These are phyloP conservation scores for Iguana delicatissima DNA, from an alignment of 2,797 vertebrate genomes.

Conservation along the genomic window DNA sequence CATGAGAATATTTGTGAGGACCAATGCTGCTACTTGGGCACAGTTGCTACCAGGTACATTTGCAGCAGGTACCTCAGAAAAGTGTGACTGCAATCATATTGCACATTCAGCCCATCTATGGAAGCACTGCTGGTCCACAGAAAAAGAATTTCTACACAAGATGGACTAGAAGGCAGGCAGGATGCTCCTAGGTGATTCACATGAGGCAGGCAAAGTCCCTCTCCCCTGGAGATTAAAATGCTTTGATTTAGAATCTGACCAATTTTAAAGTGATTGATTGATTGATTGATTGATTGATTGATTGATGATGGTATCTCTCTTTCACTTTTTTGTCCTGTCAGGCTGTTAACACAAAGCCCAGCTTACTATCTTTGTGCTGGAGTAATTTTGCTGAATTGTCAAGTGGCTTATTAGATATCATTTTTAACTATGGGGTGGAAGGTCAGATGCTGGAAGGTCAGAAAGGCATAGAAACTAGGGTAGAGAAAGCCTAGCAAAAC, in stretches of 20 bases:
- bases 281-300: too few species aligned
- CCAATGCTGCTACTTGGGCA: not conserved
- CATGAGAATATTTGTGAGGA: not conserved
- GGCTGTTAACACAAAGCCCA: not conserved
- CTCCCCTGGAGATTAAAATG: not conserved
- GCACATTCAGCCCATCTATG: not conserved
- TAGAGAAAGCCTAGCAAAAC: not conserved
- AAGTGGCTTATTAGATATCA: not conserved
- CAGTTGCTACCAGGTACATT: not conserved
- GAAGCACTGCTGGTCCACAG: not conserved
- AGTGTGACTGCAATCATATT: not conserved
- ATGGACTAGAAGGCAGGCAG: too few species aligned
- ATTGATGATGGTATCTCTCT: not conserved
- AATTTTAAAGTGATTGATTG: not conserved
- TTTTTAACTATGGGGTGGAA: not conserved
- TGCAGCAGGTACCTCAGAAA: not conserved
- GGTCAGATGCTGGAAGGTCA: conserved; percentile 10
- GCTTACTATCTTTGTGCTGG: not conserved
- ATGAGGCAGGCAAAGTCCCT: not conserved
- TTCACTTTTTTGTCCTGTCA: not conserved
- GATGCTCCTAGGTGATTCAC: not conserved
- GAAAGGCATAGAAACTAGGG: not conserved
- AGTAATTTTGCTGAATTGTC: not conserved
- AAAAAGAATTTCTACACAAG: too few species aligned
- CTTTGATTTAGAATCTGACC: not conserved